Evolutionary conservation across 2,113 vertebrate species (phyloP).

Genomic region (Propithecus coquereli): DNA sequence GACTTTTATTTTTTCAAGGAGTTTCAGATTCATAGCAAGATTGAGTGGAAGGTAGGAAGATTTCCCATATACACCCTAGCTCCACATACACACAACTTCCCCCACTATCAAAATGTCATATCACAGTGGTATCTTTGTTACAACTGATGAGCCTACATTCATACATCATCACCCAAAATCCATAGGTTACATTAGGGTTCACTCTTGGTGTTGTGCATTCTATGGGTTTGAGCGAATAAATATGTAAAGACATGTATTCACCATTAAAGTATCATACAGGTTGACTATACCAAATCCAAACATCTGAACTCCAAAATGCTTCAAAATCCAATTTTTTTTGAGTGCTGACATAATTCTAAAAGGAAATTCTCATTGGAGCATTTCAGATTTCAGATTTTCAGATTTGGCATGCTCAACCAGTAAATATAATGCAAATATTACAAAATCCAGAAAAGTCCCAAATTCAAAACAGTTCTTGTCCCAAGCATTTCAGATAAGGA

Average conservation of each 20-base stretch:
- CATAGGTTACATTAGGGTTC: not conserved
- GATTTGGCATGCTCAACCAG: not conserved
- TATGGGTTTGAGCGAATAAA: not conserved
- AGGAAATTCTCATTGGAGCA: not conserved
- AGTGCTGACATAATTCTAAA: not conserved
- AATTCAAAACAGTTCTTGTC: not conserved
- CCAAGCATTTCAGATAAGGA: not conserved
- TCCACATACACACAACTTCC: not conserved
- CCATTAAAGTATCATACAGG: not conserved
- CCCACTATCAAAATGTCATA: not conserved
- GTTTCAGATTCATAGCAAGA: not conserved
- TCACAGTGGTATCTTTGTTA: not conserved
- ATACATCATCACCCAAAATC: not conserved
- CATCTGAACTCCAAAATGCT: not conserved
- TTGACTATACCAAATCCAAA: not conserved
- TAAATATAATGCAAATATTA: not conserved
- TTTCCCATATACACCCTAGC: not conserved
- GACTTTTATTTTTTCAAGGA: not conserved
- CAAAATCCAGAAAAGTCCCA: not conserved
- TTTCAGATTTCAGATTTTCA: not conserved
- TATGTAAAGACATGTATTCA: not conserved
- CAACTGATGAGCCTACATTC: not conserved
- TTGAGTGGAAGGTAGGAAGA: not conserved
- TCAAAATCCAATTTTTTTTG: not conserved
- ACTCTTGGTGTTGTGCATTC: not conserved